Base-by-base conservation (phyloP, 2,888 invertebrate species). In the Auanema freiburgensis region DNA sequence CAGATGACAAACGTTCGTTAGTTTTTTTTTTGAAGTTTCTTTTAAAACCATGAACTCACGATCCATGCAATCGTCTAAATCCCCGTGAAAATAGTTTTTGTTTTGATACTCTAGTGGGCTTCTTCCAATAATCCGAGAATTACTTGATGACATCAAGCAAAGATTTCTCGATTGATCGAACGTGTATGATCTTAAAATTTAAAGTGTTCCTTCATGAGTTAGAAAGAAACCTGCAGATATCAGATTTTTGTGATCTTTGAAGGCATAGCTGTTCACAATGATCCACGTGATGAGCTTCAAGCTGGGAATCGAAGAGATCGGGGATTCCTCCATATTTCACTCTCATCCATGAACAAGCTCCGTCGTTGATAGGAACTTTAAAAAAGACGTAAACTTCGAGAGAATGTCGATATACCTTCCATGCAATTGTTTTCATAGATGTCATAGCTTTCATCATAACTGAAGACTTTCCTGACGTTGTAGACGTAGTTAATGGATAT, bases 61-160 rank as follows among this genome's bases (percentile, higher is more conserved):
- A 57, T 79, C 68, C 40, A 77, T 69, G 59, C 79, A 79, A 42
- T 79, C 77, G 53, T 79, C 78, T 41, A 79, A 46, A 46, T 79
- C 78, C 1, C 79, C 79, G 61, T 72, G 74, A 33, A 59, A 60
- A n/a, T 75, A 61, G 23, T 73, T 69, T 2, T 59, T 49, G 8
- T 72, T 66, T 41, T 74, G 58, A 18, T 64, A 56, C 21, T 75
- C 74, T 21, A 79, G 49, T 6, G 77, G 75, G 59, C 69, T 70
- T 46, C 73, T 61, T 12, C 78, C 78, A 4, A 71, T 54, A 18
- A 78, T 63, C 57, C 76, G 21, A 12, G 64, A 62, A 4, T 66
- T 66, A 6, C 64, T 51, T 54, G 55, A 61, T 55, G 66, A 66
- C 44, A 79, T 46, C 66, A 65, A 71, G 43, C 79, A 79, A 12